Percentiles rank a stretch among this genome's conserved stretches.
phyloP scores from a whole-genome alignment of 2,888 invertebrate genomes.

The Stratiomys singularior region DNA sequence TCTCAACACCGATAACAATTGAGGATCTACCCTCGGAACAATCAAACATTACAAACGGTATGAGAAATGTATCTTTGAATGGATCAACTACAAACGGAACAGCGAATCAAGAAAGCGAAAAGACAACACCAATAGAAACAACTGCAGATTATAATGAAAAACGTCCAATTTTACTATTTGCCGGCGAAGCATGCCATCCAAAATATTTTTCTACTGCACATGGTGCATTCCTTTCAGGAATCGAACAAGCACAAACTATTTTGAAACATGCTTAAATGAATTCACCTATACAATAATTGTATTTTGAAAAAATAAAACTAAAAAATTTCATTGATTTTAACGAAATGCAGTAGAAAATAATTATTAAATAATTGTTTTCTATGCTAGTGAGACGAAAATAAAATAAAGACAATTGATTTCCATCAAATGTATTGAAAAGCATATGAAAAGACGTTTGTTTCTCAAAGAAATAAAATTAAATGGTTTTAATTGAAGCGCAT shows the following conservation, averaged over 20 bases:
- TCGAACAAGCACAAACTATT: constrained; percentile 61
- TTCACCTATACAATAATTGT: constrained; percentile 26
- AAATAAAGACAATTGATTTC: not conserved
- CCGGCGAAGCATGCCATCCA: constrained; percentile 73
- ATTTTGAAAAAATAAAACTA: not conserved
- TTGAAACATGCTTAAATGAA: constrained; percentile 37
- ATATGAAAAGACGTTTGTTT: not conserved
- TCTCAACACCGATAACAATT: constrained; percentile 65
- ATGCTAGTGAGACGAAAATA: not conserved
- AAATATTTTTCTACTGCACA: constrained; percentile 74
- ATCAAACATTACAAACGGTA: not conserved
- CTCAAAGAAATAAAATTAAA: not conserved
- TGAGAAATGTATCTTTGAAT: constrained; percentile 16
- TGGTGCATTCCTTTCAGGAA: constrained; percentile 73
- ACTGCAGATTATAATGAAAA: not conserved
- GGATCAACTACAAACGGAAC: not conserved
- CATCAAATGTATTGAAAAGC: not conserved
- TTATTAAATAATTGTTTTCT: constrained; percentile 37
- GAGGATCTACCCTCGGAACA: constrained; percentile 2
- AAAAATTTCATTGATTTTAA: not conserved
- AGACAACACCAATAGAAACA: not conserved
- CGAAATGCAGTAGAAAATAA: constrained; percentile 3
- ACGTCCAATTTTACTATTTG: constrained; percentile 69
- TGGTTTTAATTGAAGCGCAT: not conserved
- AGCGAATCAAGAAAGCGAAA: not conserved